Evolutionary conservation across 2,888 invertebrate species (phyloP).

Genomic region (Neoscelio sp.): DNA sequence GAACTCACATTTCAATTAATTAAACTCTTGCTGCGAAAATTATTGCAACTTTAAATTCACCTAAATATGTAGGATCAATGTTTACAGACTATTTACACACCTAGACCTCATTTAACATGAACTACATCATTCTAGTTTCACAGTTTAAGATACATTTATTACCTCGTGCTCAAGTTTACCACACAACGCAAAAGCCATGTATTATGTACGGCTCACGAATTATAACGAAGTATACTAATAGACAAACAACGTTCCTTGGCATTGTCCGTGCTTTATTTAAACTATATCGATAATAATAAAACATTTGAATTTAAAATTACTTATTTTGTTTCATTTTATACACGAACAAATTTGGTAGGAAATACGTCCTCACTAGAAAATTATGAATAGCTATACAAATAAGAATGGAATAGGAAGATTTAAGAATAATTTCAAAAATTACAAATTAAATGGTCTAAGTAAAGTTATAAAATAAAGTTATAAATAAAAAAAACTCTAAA

Average conservation of each 20-base stretch:
- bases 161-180: constrained; percentile 47
- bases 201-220: constrained; percentile 67
- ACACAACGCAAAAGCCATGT: constrained; percentile 36
- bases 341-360: too few relatives aligned
- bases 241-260: constrained; percentile 66
- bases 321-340: too few relatives aligned
- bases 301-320: too few relatives aligned
- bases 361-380: too few relatives aligned
- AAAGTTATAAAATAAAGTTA: constrained; percentile 5
- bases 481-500: constrained; percentile 20
- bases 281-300: constrained; percentile 19
- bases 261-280: constrained; percentile 23
- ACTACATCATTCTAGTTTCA: constrained; percentile 7
- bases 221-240: constrained; percentile 67
- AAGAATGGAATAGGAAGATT: too few relatives aligned
- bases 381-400: too few relatives aligned
- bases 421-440: neutral
- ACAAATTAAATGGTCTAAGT: constrained; percentile 4
- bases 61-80: neutral
- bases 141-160: constrained; percentile 58
- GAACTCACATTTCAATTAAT: too few relatives aligned
- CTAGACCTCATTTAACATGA: constrained; percentile 1
- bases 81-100: neutral
- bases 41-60: neutral
- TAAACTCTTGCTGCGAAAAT: neutral